phyloP scores from a whole-genome alignment of 1,140 invertebrate genomes.

The Trypoxylus dichotomus region DNA sequence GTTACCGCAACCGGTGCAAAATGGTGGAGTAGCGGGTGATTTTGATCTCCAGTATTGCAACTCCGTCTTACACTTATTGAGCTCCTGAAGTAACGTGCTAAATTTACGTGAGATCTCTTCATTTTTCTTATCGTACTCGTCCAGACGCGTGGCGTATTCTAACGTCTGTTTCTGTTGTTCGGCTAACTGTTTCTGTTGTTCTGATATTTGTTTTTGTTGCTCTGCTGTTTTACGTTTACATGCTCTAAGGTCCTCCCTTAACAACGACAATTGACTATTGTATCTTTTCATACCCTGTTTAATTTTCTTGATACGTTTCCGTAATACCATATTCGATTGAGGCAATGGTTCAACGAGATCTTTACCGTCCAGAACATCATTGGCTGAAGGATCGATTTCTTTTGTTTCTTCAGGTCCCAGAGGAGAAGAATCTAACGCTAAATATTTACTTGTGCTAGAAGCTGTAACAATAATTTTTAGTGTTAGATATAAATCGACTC shows the following conservation, averaged over 20 bases:
- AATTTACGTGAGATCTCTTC: slow-evolving; percentile 86
- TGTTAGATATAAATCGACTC: neutral
- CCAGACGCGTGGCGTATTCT: slow-evolving; percentile 78
- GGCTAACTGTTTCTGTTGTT: slow-evolving; percentile 76
- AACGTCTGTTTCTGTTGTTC: slow-evolving; percentile 76
- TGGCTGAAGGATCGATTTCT: slow-evolving; percentile 54
- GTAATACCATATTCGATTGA: slow-evolving; percentile 80
- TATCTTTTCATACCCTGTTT: slow-evolving; percentile 88
- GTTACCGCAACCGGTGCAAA: slow-evolving; percentile 63
- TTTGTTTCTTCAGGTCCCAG: slow-evolving; percentile 53
- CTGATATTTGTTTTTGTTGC: slow-evolving; percentile 80
- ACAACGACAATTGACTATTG: slow-evolving; percentile 73
- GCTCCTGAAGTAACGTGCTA: slow-evolving; percentile 82
- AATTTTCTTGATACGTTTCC: slow-evolving; percentile 82
- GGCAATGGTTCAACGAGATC: slow-evolving; percentile 64
- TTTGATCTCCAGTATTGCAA: slow-evolving; percentile 87
- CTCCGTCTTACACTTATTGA: slow-evolving; percentile 88
- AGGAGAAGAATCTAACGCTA: slow-evolving; percentile 65
- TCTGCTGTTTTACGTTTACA: slow-evolving; percentile 80
- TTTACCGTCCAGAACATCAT: slow-evolving; percentile 57
- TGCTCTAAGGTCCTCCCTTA: slow-evolving; percentile 73
- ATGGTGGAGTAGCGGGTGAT: slow-evolving; percentile 69
- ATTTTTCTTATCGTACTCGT: slow-evolving; percentile 88
- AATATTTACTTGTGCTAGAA: slow-evolving; percentile 65
- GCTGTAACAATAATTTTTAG: slow-evolving; percentile 51